Evolutionary conservation across 2,888 invertebrate genomes (phyloP), one percentile per base, ranked within the genome.

Genomic region (Melieria crassipennis): DNA sequence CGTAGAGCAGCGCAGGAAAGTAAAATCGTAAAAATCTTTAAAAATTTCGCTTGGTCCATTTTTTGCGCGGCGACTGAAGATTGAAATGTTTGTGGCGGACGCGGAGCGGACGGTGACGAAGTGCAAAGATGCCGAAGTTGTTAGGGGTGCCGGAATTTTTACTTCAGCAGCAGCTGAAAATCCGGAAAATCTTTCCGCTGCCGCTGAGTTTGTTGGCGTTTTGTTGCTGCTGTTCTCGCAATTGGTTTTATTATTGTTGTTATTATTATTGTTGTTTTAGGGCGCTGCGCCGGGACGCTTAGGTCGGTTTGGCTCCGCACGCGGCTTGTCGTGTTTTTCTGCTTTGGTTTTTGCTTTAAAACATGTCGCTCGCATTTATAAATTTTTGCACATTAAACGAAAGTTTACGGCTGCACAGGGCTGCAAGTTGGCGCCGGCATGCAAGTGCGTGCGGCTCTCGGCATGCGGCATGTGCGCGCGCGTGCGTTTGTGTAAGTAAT

Each of bases 301-400:
- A 2, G 16, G 16, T 16, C 16, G 16, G 16, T 2, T 16, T 16
- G 16, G 16, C 16, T 58, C 10, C 1, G 48, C 13, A 58, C 58
- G 16, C 30, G 62, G 16, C 30, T 50, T 1, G 11, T 50, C 11
- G 47, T 63, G 50, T 50, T 7, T 50, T 7, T 50, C 9, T 50
- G 50, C 11, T 7, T 3, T 7, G 7, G 50, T 57, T 9, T 57
- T 7, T 42, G 61, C 13, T 6, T 43, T 7, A 7, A 11, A 30
- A 57, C 50, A 55, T 69, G 69, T 60, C 68, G 61, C 56, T 48
- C 45, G 69, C 68, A 30, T 65, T 69, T 63, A 69, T 69, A 72
- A 62, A 72, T 69, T 72, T 46, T 56, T 72, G 47, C 65, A 60
- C 69, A 72, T 69, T 68, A 72, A 69, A 61, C 60, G 1, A 10